phyloP scores from a whole-genome alignment of 2,797 vertebrate species.

The Falco rusticolus region DNA sequence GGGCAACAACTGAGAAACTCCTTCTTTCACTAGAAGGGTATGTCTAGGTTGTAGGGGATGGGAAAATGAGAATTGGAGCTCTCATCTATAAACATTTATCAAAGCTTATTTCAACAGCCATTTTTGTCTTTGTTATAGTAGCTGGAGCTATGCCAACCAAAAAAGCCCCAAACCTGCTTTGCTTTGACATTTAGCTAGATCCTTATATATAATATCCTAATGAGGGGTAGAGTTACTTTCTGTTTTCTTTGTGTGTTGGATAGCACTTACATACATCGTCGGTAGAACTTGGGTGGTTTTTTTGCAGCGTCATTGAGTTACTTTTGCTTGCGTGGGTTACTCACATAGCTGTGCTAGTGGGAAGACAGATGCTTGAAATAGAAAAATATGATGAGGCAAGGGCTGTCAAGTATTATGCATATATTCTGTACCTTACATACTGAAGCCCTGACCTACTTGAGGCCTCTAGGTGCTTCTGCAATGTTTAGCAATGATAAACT shows the following conservation, averaged over 20 bases:
- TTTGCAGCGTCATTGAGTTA: background rate
- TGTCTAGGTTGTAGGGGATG: background rate
- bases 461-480: background rate
- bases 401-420: background rate
- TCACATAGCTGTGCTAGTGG: background rate
- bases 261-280: background rate
- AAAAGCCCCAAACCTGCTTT: background rate
- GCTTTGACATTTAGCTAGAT: background rate
- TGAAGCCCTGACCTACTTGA: slow-evolving; percentile 1
- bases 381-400: slow-evolving; percentile 30
- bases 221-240: background rate
- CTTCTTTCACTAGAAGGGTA: background rate
- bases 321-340: background rate
- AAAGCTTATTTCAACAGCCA: background rate
- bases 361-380: slow-evolving; percentile 24
- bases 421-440: background rate
- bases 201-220: background rate
- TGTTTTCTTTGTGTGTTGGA: background rate
- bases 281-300: background rate
- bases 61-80: background rate
- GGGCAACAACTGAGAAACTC: background rate
- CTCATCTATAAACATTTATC: background rate
- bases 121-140: background rate
- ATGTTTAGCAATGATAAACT: slow-evolving; percentile 1
- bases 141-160: background rate